Percentiles rank a stretch among this genome's conserved stretches.
Evolutionary conservation across 2,888 invertebrate species (phyloP).

Genomic region (Amphipyra tragopoginis): DNA sequence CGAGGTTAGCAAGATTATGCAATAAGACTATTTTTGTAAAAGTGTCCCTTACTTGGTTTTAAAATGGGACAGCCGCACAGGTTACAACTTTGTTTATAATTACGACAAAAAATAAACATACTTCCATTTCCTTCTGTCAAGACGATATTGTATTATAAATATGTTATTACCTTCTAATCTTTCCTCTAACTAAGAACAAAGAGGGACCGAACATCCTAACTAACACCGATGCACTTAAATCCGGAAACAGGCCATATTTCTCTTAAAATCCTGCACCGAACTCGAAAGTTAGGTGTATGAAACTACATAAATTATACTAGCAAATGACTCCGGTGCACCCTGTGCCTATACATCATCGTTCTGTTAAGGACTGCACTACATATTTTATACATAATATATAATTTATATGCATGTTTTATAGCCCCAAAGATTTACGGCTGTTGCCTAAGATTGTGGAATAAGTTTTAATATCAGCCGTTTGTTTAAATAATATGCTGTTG

Average conservation of each 20-base stretch:
- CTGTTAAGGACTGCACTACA: slow-evolving; percentile 64
- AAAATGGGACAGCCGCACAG: no score
- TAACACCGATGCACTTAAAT: neutral
- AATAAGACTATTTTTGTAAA: no score
- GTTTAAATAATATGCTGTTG: no score
- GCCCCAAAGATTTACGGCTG: slow-evolving; percentile 58
- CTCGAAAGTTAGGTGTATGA: slow-evolving; percentile 30
- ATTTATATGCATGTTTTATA: slow-evolving; percentile 79
- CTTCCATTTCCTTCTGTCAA: no score
- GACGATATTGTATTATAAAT: no score
- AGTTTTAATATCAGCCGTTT: neutral
- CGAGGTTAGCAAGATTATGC: no score
- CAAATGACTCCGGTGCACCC: slow-evolving; percentile 63
- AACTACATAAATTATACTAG: slow-evolving; percentile 65
- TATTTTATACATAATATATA: slow-evolving; percentile 66
- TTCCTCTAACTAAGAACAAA: no score
- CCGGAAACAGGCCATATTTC: slow-evolving; percentile 20
- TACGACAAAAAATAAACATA: no score
- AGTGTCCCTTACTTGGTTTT: no score
- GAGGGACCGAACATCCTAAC: neutral
- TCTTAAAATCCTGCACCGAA: slow-evolving; percentile 26
- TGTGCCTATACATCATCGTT: slow-evolving; percentile 65
- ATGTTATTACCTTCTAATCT: no score
- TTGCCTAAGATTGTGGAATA: slow-evolving; percentile 19
- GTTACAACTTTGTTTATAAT: no score